Evolutionary conservation across 2,797 vertebrate genomes (phyloP), one percentile per base, ranked within the genome.

Genomic region (Tokudaia tokunoshimensis): DNA sequence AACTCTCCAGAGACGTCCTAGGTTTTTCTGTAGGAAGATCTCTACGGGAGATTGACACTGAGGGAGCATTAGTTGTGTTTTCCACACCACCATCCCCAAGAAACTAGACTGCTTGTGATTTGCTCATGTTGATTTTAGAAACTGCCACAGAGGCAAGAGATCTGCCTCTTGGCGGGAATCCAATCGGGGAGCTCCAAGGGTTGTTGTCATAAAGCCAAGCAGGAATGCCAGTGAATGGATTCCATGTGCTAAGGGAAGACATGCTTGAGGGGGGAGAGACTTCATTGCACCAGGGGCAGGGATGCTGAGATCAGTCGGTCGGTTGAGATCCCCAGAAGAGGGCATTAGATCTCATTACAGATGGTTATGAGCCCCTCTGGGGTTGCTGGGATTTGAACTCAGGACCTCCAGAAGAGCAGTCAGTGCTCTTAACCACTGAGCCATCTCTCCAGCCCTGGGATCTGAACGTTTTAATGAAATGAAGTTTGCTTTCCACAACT

Each of bases 1-100:
- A 87, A 87, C 87, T 3, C 52, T 96, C 31, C 19, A 97, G 67
- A 83, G 57, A 3, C 85, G 90, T 97, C 92, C 79, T 83, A 6
- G 55, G 57, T 22, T 83, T 80, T 84, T 26, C 89, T 2, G 0
- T n/a, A 91, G 41, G 6, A 92, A 94, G 89, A 59, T 2, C 91
- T 47, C 7, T 41, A 29, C 3, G 34, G 22, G 70, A 80, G 37
- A 90, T 67, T 95, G 94, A 50, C 81, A 89, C 91, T 93, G 67
- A 87, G 96, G 41, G 63, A 0, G 31, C 81, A 89, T 93, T 76
- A 19, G 3, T n/a, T 37, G 4, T 65, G 14, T 37, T 59, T 61
- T 61, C 14, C 15, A 4, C 19, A 8, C 13, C 13, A 12, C 34
- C 37, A 13, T n/a, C 65, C 29, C 3, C 4, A 24, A 70, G 75